A percentile compares a stretch with the other conserved stretches of the same genome.
These are phyloP conservation scores for Drosophila nr. perissopoda DNA, from an alignment of 2,888 invertebrate genomes.

Conservation along the genomic window DNA sequence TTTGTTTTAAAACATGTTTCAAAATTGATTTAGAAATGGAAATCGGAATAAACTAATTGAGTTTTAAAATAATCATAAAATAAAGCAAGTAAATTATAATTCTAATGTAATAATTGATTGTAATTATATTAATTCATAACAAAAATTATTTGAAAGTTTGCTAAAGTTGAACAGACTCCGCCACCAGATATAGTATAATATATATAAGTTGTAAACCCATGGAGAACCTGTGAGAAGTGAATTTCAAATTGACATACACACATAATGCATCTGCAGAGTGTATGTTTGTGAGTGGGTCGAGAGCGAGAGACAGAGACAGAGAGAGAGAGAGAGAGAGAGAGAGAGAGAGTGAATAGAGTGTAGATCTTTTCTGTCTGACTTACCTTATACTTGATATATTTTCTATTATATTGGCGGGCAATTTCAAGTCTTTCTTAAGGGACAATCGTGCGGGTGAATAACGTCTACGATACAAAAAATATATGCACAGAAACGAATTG, in stretches of 20 bases:
- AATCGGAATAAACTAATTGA: not conserved
- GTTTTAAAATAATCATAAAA: not conserved
- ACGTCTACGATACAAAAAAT: conserved; percentile 87
- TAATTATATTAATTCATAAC: not conserved
- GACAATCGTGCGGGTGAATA: conserved; percentile 93
- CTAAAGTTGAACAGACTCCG: not conserved
- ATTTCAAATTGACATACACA: not conserved
- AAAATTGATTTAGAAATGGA: too few relatives aligned
- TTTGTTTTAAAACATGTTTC: not conserved
- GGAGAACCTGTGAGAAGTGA: not conserved
- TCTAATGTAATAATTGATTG: not conserved
- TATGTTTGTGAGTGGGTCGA: conserved; percentile 24
- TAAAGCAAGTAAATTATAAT: not conserved
- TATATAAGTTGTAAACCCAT: not conserved
- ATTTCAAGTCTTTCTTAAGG: conserved; percentile 92
- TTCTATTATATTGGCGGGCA: conserved; percentile 91
- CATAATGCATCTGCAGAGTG: conserved; percentile 14
- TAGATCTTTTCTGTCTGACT: conserved; percentile 78
- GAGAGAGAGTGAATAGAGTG: conserved; percentile 20
- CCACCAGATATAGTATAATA: not conserved
- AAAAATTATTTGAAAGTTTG: not conserved
- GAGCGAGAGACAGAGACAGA: conserved; percentile 4
- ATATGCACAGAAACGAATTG: conserved; percentile 71
- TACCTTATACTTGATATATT: conserved; percentile 91
- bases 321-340: conserved; percentile 11